Percentiles rank a stretch among this genome's conserved stretches.
Evolutionary conservation across 92 coral and sea anemone species (phyloP).

Genomic region (Siderastrea radians): DNA sequence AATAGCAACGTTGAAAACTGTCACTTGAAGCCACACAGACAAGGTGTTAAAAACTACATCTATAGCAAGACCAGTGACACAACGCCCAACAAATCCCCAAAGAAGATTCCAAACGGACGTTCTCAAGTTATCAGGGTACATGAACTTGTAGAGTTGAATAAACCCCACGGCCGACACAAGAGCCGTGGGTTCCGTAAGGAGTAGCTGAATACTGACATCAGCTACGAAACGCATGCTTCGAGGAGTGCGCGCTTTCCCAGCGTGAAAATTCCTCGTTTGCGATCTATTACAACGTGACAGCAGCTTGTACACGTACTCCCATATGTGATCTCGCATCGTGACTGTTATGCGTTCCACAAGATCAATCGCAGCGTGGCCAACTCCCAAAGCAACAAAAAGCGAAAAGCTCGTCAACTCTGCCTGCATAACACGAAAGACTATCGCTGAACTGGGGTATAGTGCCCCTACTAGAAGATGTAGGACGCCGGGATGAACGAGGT

Average conservation of each 20-base stretch:
- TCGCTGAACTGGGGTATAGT: constrained; percentile 50
- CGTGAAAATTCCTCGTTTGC: constrained; percentile 7
- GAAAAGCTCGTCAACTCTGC: constrained; percentile 68
- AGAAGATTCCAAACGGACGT: constrained; percentile 20
- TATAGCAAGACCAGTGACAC: constrained; percentile 71
- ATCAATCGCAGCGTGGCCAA: constrained; percentile 69
- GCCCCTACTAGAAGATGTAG: constrained; percentile 53
- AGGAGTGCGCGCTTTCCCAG: constrained; percentile 61
- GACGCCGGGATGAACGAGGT: constrained; percentile 61
- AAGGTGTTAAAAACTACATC: constrained; percentile 63
- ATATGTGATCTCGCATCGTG: constrained; percentile 75
- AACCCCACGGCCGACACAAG: constrained; percentile 73
- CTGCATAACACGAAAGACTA: constrained; percentile 77
- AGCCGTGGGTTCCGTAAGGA: constrained; percentile 74
- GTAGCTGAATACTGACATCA: constrained; percentile 79
- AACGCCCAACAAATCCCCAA: constrained; percentile 57
- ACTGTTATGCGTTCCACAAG: constrained; percentile 68
- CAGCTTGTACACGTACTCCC: constrained; percentile 65
- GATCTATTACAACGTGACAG: constrained; percentile 39
- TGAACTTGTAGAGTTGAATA: constrained; percentile 60
- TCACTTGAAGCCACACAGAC: constrained; percentile 61
- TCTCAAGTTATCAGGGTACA: constrained; percentile 52
- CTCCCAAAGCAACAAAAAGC: constrained; percentile 69
- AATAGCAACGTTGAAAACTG: constrained; percentile 45
- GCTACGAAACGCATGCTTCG: constrained; percentile 85